Evolutionary conservation across 2,888 invertebrate genomes (phyloP), one percentile per base, ranked within the genome.

Genomic region (Acanthacorydalis orientalis): DNA sequence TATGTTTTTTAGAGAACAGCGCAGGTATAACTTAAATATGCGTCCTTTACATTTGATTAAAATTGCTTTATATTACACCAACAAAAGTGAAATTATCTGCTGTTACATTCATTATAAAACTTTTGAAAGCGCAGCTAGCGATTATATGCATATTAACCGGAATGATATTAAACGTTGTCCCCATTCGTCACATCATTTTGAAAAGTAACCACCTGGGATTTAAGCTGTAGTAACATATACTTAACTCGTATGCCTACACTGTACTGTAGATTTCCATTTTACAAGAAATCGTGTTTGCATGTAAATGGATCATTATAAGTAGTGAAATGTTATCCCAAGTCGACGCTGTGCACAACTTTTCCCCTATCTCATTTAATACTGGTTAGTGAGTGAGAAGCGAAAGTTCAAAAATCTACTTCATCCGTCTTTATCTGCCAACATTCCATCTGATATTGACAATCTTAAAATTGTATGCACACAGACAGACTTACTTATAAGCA

Each of bases 261-360:
- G 37, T 14, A 37, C 2, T 12, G n/a, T 37, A 2, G n/a, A 15
- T 31, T 34, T 31, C 16, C 31, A 31, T 14, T 14, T 16, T 68
- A 67, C 68, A 63, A 63, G 62, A 64, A 66, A 63, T 64, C 64
- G 64, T 67, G 67, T 71, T 71, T 70, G 70, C 70, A 71, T 72
- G 66, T 67, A 70, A 72, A 72, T 71, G 64, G 66, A 64, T 65
- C 65, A 70, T 70, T 71, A 71, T 64, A 62, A 59, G 57, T 55
- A 55, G 57, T 58, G 57, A 57, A 57, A 15, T 37, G 16, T 45
- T 37, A 23, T 37, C 37, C 10, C 34, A 23, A 45, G 15, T 23
- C 35, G 16, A 33, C 15, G 45, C 16, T 45, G 34, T 35, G 16
- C 15, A 33, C 16, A 33, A 33, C 34, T 45, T 45, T 45, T 35